These are phyloP conservation scores for Meghimatium bilineatum DNA, from an alignment of 2,888 invertebrate species.

Conservation along the genomic window DNA sequence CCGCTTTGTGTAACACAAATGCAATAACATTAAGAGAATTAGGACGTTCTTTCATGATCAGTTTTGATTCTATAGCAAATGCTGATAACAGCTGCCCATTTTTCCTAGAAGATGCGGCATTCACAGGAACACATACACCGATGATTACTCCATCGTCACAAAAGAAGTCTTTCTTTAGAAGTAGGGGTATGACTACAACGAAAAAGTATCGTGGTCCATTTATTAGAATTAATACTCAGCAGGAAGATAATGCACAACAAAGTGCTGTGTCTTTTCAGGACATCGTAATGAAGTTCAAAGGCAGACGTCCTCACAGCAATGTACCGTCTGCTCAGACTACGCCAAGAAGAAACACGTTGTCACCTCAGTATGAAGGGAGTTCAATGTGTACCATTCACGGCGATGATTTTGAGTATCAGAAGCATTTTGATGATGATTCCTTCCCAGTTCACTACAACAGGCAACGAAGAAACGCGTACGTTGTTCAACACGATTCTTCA, in stretches of 20 bases:
- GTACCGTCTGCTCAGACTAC: conserved; percentile 4
- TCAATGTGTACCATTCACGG: conserved; percentile 48
- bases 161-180: conserved; percentile 38
- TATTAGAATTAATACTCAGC: conserved; percentile 28
- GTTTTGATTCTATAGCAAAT: conserved; percentile 42
- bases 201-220: conserved; percentile 27
- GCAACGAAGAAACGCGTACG: conserved; percentile 34
- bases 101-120: conserved; percentile 30
- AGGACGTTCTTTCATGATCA: conserved; percentile 51
- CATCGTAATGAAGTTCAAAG: conserved; percentile 41
- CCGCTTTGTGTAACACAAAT: conserved; percentile 53
- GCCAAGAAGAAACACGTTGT: not conserved
- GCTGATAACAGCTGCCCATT: conserved; percentile 48
- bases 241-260: conserved; percentile 13
- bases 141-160: not conserved
- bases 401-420: conserved; percentile 34
- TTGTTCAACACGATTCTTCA: not conserved
- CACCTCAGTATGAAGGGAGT: conserved; percentile 31
- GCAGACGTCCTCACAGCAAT: conserved; percentile 10
- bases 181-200: not conserved
- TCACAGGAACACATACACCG: not conserved
- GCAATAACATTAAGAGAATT: conserved; percentile 48
- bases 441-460: conserved; percentile 10
- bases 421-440: conserved; percentile 10
- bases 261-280: conserved; percentile 35